These are phyloP conservation scores for Orycteropus afer DNA, from an alignment of 2,113 vertebrate species.

Conservation along the genomic window DNA sequence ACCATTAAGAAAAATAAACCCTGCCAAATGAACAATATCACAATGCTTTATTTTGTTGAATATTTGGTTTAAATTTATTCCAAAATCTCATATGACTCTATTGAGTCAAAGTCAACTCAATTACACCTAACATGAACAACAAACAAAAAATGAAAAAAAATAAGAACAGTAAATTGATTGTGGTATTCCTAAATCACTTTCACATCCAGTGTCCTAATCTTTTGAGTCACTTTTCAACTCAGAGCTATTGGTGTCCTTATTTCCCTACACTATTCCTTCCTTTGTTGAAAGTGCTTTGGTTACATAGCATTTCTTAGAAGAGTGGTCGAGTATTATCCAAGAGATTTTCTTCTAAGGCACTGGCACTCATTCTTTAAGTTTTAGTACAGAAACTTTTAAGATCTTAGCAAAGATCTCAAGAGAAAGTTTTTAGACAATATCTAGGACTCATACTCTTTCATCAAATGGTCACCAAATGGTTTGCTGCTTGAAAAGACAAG, in stretches of 20 bases:
- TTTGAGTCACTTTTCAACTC: background rate
- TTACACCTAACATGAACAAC: background rate
- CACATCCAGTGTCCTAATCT: background rate
- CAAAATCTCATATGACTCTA: background rate
- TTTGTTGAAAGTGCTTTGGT: background rate
- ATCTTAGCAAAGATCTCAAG: background rate
- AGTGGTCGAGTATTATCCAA: background rate
- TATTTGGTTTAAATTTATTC: background rate
- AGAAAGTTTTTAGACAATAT: background rate
- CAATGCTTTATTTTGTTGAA: background rate
- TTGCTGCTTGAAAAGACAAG: background rate
- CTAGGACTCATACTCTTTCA: background rate
- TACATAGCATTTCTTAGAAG: background rate
- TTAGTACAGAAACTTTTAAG: background rate
- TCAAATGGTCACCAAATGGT: background rate
- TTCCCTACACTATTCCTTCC: background rate
- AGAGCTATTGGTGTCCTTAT: background rate
- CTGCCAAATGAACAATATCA: background rate
- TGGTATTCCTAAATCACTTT: background rate
- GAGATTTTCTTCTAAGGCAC: background rate
- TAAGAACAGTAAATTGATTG: background rate
- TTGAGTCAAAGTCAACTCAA: background rate
- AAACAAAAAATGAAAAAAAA: background rate
- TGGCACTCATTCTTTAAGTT: background rate
- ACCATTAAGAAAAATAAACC: background rate